A percentile compares a stretch with the other conserved stretches of the same genome.
Evolutionary conservation across 2,888 invertebrate species (phyloP).

Genomic region (Himalopsyche tibetana): DNA sequence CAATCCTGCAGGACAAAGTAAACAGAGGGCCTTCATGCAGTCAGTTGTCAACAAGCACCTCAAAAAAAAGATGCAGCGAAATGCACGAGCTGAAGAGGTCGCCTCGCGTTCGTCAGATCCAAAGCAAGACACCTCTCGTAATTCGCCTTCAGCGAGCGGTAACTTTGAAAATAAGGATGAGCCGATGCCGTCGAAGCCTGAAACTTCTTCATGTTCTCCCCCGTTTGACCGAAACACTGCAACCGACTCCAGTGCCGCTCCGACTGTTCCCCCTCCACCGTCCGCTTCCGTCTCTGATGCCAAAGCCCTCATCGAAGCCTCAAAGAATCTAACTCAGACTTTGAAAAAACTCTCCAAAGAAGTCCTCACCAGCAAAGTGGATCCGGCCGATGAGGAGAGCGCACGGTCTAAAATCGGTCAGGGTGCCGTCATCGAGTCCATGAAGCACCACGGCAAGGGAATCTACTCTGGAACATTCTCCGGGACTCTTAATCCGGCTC

Average conservation of each 20-base stretch:
- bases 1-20: constrained; percentile 75
- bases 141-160: neutral
- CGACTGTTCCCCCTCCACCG: constrained; percentile 67
- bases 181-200: constrained; percentile 62
- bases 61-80: constrained; percentile 72
- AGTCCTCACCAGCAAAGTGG: constrained; percentile 85
- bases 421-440: constrained; percentile 92
- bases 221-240: constrained; percentile 67
- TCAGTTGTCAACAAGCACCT: constrained; percentile 76
- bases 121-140: neutral
- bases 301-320: constrained; percentile 90
- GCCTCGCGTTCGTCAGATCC: constrained; percentile 69
- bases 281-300: constrained; percentile 79
- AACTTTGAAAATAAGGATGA: constrained; percentile 67
- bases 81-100: constrained; percentile 69
- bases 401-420: constrained; percentile 74
- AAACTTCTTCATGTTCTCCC: constrained; percentile 52
- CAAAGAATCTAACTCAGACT: constrained; percentile 93
- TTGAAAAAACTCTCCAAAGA: constrained; percentile 92
- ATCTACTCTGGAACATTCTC: constrained; percentile 98
- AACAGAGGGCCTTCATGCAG: constrained; percentile 76
- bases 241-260: constrained; percentile 63
- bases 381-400: constrained; percentile 70
- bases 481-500: constrained; percentile 93
- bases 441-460: constrained; percentile 95